Conservation (phyloP, 2,797 vertebrate genomes). For the Sparus aurata region DNA sequence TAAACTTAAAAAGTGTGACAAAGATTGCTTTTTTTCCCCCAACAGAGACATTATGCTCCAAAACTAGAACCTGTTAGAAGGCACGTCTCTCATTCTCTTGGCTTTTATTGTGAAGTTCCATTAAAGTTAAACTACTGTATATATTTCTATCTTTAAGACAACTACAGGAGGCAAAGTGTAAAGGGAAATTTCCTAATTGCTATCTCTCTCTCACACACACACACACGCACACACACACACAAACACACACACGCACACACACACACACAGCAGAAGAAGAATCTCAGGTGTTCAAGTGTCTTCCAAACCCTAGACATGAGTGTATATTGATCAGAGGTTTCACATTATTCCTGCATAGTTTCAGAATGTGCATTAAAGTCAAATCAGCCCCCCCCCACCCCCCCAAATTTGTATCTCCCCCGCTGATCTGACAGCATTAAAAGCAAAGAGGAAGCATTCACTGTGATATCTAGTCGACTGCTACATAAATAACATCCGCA, state of each 20-base stretch:
- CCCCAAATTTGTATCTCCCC: neutral
- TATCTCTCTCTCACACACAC: conserved; percentile 2
- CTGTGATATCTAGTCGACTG: conserved; percentile 47
- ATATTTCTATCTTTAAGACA: conserved; percentile 31
- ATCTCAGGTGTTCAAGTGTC: conserved; percentile 53
- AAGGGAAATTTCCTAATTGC: conserved; percentile 41
- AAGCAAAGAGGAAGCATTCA: conserved; percentile 67
- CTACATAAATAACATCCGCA: conserved; percentile 63
- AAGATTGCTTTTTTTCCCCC: conserved; percentile 38
- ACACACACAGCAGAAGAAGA: conserved; percentile 42
- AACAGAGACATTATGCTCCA: conserved; percentile 34
- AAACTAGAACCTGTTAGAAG: conserved; percentile 46
- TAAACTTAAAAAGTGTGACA: conserved; percentile 50
- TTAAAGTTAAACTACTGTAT: conserved; percentile 16
- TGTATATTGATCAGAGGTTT: conserved; percentile 64
- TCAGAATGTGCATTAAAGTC: conserved; percentile 72
- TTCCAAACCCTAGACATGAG: conserved; percentile 31
- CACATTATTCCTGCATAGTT: conserved; percentile 83
- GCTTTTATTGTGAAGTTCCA: conserved; percentile 44
- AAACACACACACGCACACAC: neutral
- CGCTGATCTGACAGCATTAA: conserved; percentile 49
- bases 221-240: conserved; percentile 8
- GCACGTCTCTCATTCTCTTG: conserved; percentile 53
- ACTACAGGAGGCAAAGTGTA: conserved; percentile 56
- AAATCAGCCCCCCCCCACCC: conserved; percentile 18